phyloP scores from a whole-genome alignment of 2,888 invertebrate species.

The Dryadula phaetusa region DNA sequence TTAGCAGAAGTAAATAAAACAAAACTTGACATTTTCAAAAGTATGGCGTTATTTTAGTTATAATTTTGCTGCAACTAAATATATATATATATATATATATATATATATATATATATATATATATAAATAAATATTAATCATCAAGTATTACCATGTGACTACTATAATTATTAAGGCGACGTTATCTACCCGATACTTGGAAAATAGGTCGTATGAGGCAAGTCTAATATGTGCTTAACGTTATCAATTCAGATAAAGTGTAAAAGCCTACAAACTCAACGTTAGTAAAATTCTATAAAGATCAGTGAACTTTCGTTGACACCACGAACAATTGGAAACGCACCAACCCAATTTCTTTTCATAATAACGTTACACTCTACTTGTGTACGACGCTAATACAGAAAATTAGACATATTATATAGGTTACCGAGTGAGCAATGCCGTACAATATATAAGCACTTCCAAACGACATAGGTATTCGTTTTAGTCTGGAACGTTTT shows the following conservation, averaged over 20 bases:
- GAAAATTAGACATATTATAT: slow-evolving; percentile 36
- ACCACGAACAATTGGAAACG: slow-evolving; percentile 56
- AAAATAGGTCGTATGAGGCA: slow-evolving; percentile 2
- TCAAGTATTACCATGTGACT: background rate
- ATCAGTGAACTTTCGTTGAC: slow-evolving; percentile 46
- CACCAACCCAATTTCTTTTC: slow-evolving; percentile 75
- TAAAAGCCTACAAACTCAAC: slow-evolving; percentile 1
- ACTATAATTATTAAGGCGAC: background rate
- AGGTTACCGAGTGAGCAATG: slow-evolving; percentile 24
- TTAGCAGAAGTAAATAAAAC: no score
- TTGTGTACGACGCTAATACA: slow-evolving; percentile 57
- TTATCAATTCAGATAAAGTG: background rate
- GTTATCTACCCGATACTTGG: slow-evolving; percentile 28
- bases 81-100: no score
- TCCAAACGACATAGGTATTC: no score
- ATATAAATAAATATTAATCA: background rate
- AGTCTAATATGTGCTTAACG: background rate
- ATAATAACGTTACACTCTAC: slow-evolving; percentile 77
- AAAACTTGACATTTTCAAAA: no score
- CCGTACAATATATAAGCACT: background rate
- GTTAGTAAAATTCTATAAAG: slow-evolving; percentile 42
- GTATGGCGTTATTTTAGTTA: no score
- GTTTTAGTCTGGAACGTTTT: no score
- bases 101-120: no score
- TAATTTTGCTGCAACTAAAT: no score